Conservation (phyloP, 2,113 vertebrate genomes). For the Nothocercus nigrocapillus region DNA sequence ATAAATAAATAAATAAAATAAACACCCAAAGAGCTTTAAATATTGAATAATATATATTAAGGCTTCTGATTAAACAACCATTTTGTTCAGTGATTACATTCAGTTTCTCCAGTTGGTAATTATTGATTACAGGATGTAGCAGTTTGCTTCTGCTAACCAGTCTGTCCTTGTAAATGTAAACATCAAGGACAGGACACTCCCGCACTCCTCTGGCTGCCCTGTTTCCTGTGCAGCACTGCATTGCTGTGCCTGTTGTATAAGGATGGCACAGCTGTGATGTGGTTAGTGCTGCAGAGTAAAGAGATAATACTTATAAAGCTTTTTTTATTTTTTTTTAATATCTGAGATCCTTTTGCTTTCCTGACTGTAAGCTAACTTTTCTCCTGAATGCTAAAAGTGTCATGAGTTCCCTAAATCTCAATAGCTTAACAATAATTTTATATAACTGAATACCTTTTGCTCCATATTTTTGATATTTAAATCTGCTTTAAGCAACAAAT, state of each 20-base stretch:
- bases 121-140: constrained; percentile 49
- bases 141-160: constrained; percentile 38
- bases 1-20: neutral
- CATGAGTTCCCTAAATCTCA: neutral
- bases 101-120: constrained; percentile 22
- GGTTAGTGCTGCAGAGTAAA: neutral
- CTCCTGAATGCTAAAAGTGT: neutral
- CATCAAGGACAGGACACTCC: neutral
- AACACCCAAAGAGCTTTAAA: neutral
- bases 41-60: constrained; percentile 24
- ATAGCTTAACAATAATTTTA: neutral
- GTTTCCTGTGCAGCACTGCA: neutral
- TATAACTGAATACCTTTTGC: neutral
- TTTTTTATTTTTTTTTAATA: neutral
- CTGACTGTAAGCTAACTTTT: neutral
- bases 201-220: neutral
- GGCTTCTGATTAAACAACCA: constrained; percentile 29
- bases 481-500: neutral
- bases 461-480: neutral
- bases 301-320: neutral
- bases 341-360: neutral
- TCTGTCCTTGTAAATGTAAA: constrained; percentile 29
- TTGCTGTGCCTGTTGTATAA: neutral
- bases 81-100: constrained; percentile 47
- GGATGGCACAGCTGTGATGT: accelerated